phyloP scores from a whole-genome alignment of 2,797 vertebrate species.

The Acridotheres tristis region DNA sequence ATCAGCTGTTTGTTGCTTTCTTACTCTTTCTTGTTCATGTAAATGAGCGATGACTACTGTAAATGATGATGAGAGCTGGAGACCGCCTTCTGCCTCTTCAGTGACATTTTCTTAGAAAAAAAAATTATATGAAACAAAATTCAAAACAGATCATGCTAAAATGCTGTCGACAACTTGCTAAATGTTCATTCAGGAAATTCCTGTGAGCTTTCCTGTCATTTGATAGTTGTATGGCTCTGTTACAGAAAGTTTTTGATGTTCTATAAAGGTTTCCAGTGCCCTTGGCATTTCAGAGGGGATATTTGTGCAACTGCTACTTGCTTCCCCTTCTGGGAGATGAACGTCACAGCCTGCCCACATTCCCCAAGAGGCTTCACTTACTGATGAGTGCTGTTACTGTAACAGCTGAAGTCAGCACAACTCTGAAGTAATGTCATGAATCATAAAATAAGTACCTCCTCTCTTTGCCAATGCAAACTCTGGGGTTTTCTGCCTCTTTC shows the following conservation, averaged over 20 bases:
- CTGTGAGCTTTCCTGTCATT: background rate
- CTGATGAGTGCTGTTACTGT: background rate
- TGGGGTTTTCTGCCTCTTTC: background rate
- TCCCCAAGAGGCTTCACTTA: background rate
- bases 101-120: background rate
- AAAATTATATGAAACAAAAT: background rate
- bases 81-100: background rate
- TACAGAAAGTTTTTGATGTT: background rate
- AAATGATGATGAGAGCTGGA: background rate
- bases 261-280: background rate
- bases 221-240: background rate
- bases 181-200: background rate
- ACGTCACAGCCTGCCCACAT: background rate
- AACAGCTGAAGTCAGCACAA: background rate
- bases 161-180: background rate
- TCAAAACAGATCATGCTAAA: background rate
- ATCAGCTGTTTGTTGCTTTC: background rate
- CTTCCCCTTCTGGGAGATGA: background rate
- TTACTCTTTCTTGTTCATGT: background rate
- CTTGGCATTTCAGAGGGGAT: background rate
- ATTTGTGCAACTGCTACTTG: background rate
- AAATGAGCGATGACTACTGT: background rate
- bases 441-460: background rate
- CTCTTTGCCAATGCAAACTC: background rate
- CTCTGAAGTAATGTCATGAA: background rate